Evolutionary conservation across 2,797 vertebrate species (phyloP).

Genomic region (Balearica regulorum): DNA sequence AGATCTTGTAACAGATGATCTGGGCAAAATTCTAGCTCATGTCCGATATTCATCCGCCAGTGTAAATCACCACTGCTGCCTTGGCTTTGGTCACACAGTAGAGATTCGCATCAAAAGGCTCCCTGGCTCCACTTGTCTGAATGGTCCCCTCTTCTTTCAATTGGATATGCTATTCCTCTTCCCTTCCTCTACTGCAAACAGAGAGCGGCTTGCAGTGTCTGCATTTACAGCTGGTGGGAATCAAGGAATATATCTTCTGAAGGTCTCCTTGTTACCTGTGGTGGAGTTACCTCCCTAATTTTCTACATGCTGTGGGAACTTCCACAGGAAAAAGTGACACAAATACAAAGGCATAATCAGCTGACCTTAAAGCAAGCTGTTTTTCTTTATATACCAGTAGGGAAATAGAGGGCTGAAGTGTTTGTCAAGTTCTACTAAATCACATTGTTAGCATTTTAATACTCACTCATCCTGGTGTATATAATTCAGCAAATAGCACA

Average conservation of each 20-base stretch:
- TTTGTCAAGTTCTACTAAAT: neutral
- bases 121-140: neutral
- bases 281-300: neutral
- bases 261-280: neutral
- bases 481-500: slow-evolving; percentile 8
- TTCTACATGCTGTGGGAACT: neutral
- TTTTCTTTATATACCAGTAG: neutral
- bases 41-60: neutral
- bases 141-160: neutral
- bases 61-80: neutral
- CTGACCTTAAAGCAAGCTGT: neutral
- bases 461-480: neutral
- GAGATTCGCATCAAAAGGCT: neutral
- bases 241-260: neutral
- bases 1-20: neutral
- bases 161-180: neutral
- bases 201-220: neutral
- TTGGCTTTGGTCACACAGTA: neutral
- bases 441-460: neutral
- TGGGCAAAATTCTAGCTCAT: neutral
- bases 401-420: neutral
- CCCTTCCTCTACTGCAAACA: neutral
- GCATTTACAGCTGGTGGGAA: neutral
- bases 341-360: neutral
- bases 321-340: neutral